phyloP scores from a whole-genome alignment of 2,113 vertebrate species.

The Urocitellus parryii region DNA sequence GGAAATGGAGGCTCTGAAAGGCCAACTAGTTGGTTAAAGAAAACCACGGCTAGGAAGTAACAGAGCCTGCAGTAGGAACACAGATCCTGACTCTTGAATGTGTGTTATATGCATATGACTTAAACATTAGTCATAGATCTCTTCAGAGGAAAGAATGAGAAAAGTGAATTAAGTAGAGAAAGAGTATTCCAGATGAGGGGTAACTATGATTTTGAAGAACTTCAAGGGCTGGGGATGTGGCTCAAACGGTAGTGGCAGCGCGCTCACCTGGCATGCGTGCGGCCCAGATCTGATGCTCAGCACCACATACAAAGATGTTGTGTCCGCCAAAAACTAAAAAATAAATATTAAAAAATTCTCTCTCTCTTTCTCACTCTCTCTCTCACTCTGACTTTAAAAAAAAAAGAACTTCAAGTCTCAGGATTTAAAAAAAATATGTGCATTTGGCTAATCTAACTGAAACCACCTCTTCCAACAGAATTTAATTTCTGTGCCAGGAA shows the following conservation, averaged over 20 bases:
- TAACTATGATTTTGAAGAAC: not conserved
- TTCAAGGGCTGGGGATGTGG: not conserved
- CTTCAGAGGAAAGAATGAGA: slow-evolving; percentile 18
- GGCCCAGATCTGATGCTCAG: too few relatives aligned
- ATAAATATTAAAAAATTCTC: too few relatives aligned
- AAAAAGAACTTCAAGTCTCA: not conserved
- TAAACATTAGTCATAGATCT: not conserved
- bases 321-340: too few relatives aligned
- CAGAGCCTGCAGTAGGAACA: not conserved
- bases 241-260: too few relatives aligned
- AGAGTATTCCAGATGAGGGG: not conserved
- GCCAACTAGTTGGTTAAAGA: not conserved
- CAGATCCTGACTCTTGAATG: not conserved
- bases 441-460: not conserved
- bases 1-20: not conserved
- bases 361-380: too few relatives aligned
- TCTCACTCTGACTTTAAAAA: too few relatives aligned
- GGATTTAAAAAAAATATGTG: not conserved
- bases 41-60: not conserved
- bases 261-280: too few relatives aligned
- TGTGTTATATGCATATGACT: not conserved
- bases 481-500: slow-evolving; percentile 9
- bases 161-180: not conserved
- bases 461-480: not conserved
- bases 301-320: too few relatives aligned